Evolutionary conservation across 1,140 invertebrate genomes (phyloP), one percentile per base, ranked within the genome.

Genomic region (Drosophila jambulina): DNA sequence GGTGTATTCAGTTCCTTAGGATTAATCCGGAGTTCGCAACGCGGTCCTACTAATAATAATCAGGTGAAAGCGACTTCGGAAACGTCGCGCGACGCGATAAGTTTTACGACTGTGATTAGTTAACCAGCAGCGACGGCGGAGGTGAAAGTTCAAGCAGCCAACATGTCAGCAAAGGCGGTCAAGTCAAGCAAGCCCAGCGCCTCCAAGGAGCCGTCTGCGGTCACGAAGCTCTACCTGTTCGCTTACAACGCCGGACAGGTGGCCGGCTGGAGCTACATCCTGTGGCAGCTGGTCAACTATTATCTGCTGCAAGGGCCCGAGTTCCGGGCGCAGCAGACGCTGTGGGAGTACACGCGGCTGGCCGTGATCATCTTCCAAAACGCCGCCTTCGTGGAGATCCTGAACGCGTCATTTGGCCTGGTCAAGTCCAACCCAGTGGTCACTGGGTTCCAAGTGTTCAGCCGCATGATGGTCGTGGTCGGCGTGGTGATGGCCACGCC

Each of bases 391-490:
- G 93, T 99, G 60, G 98, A 99, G 95, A 95, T 99, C 69, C 48
- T 99, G 1, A 97, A 99, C 93, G 95, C 97, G 34, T 93, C 95
- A 1, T 91, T 96, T 25, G 96, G 97, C 9, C 92, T 99, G 25
- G 98, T 99, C 0, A 95, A 95, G 62, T 99, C 98, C 0, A 97
- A 96, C 92, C 94, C 96, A 2, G 75, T 96, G 5, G 94, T 98
- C 10, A 98, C 98, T 3, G 93, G 95, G 8, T 96, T 97, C 91
- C 98, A 99, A 95, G 97, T 99, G 29, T 95, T 96, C 27, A 99
- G 98, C 21, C 94, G 99, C 58, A 95, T 99, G 15, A 95, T 98
- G 82, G 94, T 99, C 2, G 96, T 99, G 1, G 97, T 97, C 93
- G 96, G 96, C 4, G 95, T 98, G 2, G 93, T 99, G 15, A 93